Percentiles rank a stretch among this genome's conserved stretches.
phyloP scores from a whole-genome alignment of 2,113 vertebrate genomes.

The Panthera uncia region DNA sequence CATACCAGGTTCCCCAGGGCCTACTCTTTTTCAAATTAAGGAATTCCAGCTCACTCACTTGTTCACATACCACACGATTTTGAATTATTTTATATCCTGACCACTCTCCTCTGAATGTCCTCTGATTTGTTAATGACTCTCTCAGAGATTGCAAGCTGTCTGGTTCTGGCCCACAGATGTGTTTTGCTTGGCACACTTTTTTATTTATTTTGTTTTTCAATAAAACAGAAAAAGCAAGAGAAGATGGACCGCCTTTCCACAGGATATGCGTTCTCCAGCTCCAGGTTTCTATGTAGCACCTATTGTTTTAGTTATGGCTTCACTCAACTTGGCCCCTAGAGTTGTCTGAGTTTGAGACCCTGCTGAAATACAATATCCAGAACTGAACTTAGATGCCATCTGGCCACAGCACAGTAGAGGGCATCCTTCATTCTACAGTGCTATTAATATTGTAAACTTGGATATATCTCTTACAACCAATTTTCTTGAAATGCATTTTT shows the following conservation, averaged over 20 bases:
- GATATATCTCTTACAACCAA: not conserved
- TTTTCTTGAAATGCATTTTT: not conserved
- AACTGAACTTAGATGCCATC: not conserved
- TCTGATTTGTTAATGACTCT: constrained; percentile 43
- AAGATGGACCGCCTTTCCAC: not conserved
- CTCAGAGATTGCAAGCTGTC: not conserved
- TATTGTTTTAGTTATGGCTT: not conserved
- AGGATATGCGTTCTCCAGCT: not conserved
- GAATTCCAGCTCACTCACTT: not conserved
- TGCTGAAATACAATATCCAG: not conserved
- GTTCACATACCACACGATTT: not conserved
- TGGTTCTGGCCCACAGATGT: not conserved
- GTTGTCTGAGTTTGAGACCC: not conserved
- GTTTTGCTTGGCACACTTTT: constrained; percentile 38
- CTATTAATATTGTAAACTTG: not conserved
- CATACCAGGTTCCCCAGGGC: not conserved
- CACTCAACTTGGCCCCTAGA: not conserved
- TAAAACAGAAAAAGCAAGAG: not conserved
- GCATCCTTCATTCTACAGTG: not conserved
- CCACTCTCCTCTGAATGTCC: not conserved
- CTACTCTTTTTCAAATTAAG: not conserved
- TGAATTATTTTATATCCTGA: not conserved
- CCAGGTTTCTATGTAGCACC: not conserved
- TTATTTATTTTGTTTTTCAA: constrained; percentile 40
- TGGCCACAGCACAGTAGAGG: not conserved